Evolutionary conservation across 2,113 vertebrate species (phyloP).

Genomic region (Lycaon pictus): DNA sequence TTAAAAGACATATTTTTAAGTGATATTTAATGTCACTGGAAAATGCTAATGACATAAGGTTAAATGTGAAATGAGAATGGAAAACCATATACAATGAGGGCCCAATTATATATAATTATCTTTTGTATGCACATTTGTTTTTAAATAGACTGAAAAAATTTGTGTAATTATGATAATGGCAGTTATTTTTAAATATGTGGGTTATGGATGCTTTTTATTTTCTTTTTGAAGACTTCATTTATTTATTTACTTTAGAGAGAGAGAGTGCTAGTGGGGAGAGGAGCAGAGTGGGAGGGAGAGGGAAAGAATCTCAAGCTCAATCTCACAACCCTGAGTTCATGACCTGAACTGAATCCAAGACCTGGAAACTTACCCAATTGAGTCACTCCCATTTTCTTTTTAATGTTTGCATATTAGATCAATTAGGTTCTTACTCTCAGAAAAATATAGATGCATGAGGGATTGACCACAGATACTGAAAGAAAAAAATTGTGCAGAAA

Average conservation of each 20-base stretch:
- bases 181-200: neutral
- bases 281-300: neutral
- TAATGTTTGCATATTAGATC: neutral
- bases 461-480: neutral
- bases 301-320: neutral
- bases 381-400: neutral
- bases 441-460: neutral
- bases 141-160: neutral
- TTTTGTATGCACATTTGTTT: neutral
- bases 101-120: neutral
- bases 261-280: neutral
- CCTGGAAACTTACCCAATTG: neutral
- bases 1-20: neutral
- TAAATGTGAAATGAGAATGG: constrained; percentile 12
- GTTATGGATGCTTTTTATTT: neutral
- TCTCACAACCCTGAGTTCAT: neutral
- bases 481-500: neutral
- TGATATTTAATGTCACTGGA: neutral
- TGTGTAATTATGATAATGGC: neutral
- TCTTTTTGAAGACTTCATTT: neutral
- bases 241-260: neutral
- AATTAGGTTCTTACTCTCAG: constrained; percentile 16
- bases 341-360: neutral
- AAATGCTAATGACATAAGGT: neutral
- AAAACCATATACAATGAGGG: neutral